These are phyloP conservation scores for Phataginus tricuspis DNA, from an alignment of 2,797 vertebrate genomes.

Conservation along the genomic window DNA sequence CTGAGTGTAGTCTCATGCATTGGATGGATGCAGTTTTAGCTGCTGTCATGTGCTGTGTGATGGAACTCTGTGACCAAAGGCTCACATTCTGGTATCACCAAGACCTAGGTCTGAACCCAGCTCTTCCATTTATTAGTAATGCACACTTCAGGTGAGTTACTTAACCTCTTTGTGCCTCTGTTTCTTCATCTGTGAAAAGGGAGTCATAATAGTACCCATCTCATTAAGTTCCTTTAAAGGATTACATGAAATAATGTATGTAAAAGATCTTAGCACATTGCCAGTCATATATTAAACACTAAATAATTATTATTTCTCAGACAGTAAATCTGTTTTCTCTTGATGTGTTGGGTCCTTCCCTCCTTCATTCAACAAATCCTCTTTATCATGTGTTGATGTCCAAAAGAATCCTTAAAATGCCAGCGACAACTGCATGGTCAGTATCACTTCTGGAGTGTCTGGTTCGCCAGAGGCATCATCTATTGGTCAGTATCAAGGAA, in stretches of 20 bases:
- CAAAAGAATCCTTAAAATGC: neutral
- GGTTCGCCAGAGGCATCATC: neutral
- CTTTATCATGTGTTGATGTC: neutral
- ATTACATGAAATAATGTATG: neutral
- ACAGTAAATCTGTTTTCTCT: neutral
- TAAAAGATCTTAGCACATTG: neutral
- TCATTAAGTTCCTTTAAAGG: neutral
- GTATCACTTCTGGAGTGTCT: neutral
- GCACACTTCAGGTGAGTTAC: neutral
- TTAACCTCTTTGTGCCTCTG: neutral
- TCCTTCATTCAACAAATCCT: neutral
- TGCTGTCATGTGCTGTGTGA: neutral
- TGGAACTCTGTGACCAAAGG: neutral
- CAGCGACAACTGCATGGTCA: neutral
- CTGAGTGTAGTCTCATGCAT: neutral
- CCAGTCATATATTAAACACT: neutral
- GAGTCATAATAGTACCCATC: neutral
- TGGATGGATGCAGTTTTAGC: neutral
- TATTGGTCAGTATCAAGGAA: neutral
- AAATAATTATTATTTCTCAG: neutral
- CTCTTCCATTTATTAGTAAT: neutral
- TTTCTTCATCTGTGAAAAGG: constrained; percentile 11
- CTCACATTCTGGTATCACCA: neutral
- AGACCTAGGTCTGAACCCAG: neutral
- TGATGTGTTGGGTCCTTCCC: neutral